phyloP scores from a whole-genome alignment of 2,888 invertebrate species.

The Timandra comae region DNA sequence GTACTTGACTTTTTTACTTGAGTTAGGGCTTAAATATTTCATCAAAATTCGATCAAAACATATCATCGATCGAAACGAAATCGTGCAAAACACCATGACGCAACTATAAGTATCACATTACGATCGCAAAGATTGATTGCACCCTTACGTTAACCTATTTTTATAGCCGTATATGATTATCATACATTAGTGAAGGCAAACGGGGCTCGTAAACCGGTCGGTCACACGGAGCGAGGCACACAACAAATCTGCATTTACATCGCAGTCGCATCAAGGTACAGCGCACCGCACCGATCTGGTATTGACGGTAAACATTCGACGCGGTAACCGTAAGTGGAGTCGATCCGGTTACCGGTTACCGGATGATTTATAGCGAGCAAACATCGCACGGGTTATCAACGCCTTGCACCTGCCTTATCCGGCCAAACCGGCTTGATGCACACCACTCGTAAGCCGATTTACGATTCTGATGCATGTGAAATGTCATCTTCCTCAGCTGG shows the following conservation, averaged over 20 bases:
- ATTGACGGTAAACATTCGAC: slow-evolving; percentile 49
- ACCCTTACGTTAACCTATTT: slow-evolving; percentile 15
- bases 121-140: slow-evolving; percentile 21
- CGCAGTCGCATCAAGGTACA: slow-evolving; percentile 26
- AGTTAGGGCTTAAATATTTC: no score
- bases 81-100: no score
- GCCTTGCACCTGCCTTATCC: slow-evolving; percentile 60
- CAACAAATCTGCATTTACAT: slow-evolving; percentile 37
- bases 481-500: slow-evolving; percentile 20
- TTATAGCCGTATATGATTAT: slow-evolving; percentile 16
- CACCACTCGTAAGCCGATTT: slow-evolving; percentile 51
- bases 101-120: no score
- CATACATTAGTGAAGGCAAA: slow-evolving; percentile 16
- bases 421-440: slow-evolving; percentile 22
- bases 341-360: slow-evolving; percentile 28
- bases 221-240: slow-evolving; percentile 23
- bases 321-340: slow-evolving; percentile 34
- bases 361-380: slow-evolving; percentile 49
- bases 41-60: no score
- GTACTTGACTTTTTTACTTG: no score
- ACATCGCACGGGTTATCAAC: slow-evolving; percentile 54
- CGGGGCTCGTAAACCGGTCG: slow-evolving; percentile 6
- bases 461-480: slow-evolving; percentile 51
- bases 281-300: slow-evolving; percentile 28
- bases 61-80: no score